Conservation (phyloP, 2,113 vertebrate species). For the Panthera uncia region DNA sequence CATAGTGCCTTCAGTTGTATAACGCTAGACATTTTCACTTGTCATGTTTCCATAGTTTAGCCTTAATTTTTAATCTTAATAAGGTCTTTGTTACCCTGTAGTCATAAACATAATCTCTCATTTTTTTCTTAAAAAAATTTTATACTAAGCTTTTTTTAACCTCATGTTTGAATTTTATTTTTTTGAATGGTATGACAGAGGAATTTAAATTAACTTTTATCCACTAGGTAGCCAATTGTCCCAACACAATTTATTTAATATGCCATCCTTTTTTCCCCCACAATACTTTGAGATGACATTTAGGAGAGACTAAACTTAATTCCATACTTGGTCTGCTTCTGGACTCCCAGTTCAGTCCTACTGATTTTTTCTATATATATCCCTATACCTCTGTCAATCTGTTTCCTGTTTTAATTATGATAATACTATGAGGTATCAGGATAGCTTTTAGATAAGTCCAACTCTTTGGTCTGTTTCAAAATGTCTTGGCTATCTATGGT, state of each 20-base stretch:
- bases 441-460: not conserved
- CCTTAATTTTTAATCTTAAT: not conserved
- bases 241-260: not conserved
- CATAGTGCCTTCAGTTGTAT: not conserved
- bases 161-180: not conserved
- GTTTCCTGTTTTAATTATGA: not conserved
- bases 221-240: not conserved
- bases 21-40: not conserved
- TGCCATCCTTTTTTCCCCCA: not conserved
- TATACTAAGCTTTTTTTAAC: not conserved
- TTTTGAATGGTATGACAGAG: not conserved
- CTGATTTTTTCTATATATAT: not conserved
- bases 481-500: not conserved
- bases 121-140: not conserved
- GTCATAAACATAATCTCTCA: not conserved
- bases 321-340: not conserved
- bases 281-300: not conserved
- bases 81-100: not conserved
- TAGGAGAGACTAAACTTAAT: not conserved
- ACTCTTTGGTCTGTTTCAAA: not conserved
- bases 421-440: not conserved
- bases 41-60: not conserved
- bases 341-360: not conserved
- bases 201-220: not conserved
- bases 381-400: not conserved